Percentiles rank a stretch among this genome's conserved stretches.
Conservation (phyloP, 2,888 invertebrate species). For the Himalopsyche anomala region DNA sequence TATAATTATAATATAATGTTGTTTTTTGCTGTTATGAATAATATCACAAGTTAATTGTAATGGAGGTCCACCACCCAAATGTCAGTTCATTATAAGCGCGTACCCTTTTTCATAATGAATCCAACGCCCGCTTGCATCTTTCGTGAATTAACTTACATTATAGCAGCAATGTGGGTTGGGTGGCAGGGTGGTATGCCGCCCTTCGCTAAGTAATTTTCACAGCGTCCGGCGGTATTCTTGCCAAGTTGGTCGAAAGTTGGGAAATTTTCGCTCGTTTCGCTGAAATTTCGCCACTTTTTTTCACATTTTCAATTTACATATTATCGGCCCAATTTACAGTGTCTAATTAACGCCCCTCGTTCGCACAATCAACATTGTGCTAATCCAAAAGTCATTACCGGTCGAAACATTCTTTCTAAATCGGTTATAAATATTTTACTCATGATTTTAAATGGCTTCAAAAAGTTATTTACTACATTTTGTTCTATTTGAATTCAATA, state of each 20-base stretch:
- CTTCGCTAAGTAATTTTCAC: conserved; percentile 20
- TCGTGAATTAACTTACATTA: conserved; percentile 1
- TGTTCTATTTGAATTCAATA: no score
- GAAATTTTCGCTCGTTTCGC: neutral
- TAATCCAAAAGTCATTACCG: neutral
- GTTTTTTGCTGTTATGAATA: no score
- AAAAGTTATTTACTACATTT: no score
- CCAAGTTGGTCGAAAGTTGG: conserved; percentile 13
- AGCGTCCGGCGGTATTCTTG: conserved; percentile 26
- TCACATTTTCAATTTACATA: conserved; percentile 22
- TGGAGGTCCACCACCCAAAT: no score
- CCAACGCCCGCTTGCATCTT: neutral
- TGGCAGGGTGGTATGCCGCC: conserved; percentile 3
- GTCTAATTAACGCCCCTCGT: neutral
- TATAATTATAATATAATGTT: no score
- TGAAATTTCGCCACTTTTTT: conserved; percentile 22
- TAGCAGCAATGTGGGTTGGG: neutral
- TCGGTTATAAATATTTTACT: neutral
- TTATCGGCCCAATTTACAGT: neutral
- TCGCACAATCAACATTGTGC: neutral
- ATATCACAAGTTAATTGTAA: no score
- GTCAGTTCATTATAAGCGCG: no score
- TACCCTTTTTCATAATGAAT: no score
- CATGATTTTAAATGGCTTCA: neutral
- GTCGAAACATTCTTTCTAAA: neutral